Evolutionary conservation across 2,113 vertebrate species (phyloP), one percentile per base, ranked within the genome.

Genomic region (Gavia stellata): DNA sequence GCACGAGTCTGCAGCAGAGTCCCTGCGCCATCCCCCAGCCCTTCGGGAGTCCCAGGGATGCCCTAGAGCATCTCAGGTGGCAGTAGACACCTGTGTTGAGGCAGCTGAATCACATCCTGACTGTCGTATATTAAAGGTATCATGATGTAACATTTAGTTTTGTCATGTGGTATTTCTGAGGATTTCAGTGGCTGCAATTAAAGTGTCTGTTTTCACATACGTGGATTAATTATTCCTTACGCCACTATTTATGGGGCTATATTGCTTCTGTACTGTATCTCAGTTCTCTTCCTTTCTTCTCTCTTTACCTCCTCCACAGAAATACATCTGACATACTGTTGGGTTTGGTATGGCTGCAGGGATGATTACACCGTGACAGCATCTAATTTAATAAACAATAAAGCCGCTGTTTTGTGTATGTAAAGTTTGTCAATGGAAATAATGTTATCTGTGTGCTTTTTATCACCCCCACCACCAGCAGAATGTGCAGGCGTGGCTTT

Each of bases 301-400:
- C 45, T 61, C 44, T 74, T 59, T 72, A 1, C 70, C 81, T 97
- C 45, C 84, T 89, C 81, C 67, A 81, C 50, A 93, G 70, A 63
- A 79, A 72, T 67, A 63, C 72, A 56, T 83, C 79, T 93, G 77
- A 65, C 33, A 12, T 66, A 38, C 62, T 34, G 12, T 52, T 83
- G 55, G 75, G 65, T 88, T 94, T 88, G 85, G 72, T 88, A 88
- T 90, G 87, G 94, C 96, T 96, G 91, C 84, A 95, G 94, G 96
- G 95, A 45, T 90, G 81, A 94, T 93, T 96, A 81, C 92, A 96
- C 92, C 52, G 53, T 66, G 87, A 55, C 92, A 88, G 75, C 47
- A 59, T 70, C 85, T 93, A 83, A 96, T 96, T 94, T 97, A 94
- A 88, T 92, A 93, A 95, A 97, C 96, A 96, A 96, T 97, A 92